A percentile compares a stretch with the other conserved stretches of the same genome.
Conservation (phyloP, 1,140 invertebrate species). For the Plectrocnemia conspersa region DNA sequence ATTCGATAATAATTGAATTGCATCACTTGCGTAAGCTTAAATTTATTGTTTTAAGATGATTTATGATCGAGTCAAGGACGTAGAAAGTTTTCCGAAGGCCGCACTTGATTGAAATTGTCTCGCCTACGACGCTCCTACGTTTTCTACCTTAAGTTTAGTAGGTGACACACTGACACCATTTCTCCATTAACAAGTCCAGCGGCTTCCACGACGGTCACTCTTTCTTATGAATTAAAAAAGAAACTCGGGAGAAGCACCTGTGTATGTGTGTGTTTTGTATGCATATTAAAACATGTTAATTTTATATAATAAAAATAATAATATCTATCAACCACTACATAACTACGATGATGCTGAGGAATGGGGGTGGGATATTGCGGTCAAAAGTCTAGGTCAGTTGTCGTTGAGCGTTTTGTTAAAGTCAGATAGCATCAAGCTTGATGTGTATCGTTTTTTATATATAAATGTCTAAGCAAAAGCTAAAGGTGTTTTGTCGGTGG, state of each 20-base stretch:
- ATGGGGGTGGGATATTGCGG: slow-evolving; percentile 14
- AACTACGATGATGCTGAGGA: background rate
- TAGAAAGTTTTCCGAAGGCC: slow-evolving; percentile 18
- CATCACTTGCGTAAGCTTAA: no score
- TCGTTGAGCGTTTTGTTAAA: slow-evolving; percentile 31
- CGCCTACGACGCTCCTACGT: slow-evolving; percentile 2
- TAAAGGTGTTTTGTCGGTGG: no score
- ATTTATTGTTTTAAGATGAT: no score
- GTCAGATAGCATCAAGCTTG: slow-evolving; percentile 29
- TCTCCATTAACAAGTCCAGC: slow-evolving; percentile 7
- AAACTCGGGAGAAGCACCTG: background rate
- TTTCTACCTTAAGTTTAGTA: slow-evolving; percentile 13
- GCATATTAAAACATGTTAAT: background rate
- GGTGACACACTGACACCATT: slow-evolving; percentile 24
- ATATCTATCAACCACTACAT: background rate
- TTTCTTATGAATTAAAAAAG: background rate
- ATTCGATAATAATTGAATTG: no score
- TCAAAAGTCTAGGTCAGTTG: slow-evolving; percentile 34
- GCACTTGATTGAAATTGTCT: slow-evolving; percentile 20
- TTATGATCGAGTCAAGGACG: slow-evolving; percentile 23
- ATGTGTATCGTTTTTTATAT: no score
- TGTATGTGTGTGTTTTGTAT: slow-evolving; percentile 1
- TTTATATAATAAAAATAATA: background rate
- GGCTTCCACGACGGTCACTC: background rate
- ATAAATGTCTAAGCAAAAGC: no score